phyloP scores from a whole-genome alignment of 2,888 invertebrate genomes.

The Nebria salina region DNA sequence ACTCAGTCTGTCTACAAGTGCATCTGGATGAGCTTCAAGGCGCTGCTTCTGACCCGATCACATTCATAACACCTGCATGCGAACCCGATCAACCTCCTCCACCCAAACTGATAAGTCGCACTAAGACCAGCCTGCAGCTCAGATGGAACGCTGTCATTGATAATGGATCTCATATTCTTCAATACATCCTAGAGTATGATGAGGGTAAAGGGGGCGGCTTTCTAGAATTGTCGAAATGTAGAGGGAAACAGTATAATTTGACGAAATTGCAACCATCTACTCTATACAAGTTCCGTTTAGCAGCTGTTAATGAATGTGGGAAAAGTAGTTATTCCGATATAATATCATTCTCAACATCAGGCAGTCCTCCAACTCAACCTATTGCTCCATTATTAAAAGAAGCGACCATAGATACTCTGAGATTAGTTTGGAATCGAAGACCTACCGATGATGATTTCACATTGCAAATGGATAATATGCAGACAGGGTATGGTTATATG shows the following conservation, averaged over 20 bases:
- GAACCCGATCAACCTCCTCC: conserved; percentile 80
- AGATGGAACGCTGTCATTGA: conserved; percentile 78
- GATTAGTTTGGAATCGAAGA: conserved; percentile 78
- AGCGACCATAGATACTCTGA: conserved; percentile 71
- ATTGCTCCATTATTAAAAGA: conserved; percentile 76
- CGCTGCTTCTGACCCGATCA: conserved; percentile 78
- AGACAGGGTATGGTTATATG: conserved; percentile 76
- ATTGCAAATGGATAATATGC: conserved; percentile 79
- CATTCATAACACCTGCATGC: conserved; percentile 83
- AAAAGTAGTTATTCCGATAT: conserved; percentile 77
- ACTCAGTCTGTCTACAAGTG: conserved; percentile 83
- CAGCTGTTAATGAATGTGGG: conserved; percentile 84
- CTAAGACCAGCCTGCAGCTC: conserved; percentile 76
- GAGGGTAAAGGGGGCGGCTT: conserved; percentile 76
- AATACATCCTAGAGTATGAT: conserved; percentile 83
- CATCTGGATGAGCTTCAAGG: conserved; percentile 80
- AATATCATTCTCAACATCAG: conserved; percentile 76
- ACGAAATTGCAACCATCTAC: conserved; percentile 82
- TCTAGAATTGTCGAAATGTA: conserved; percentile 76
- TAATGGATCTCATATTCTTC: conserved; percentile 81
- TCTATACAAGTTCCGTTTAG: conserved; percentile 82
- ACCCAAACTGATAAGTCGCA: conserved; percentile 76
- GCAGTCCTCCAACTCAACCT: conserved; percentile 82
- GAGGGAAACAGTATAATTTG: conserved; percentile 79
- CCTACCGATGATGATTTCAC: conserved; percentile 83